phyloP scores from a whole-genome alignment of 1,140 invertebrate genomes.

The Dendrolimus kikuchii region DNA sequence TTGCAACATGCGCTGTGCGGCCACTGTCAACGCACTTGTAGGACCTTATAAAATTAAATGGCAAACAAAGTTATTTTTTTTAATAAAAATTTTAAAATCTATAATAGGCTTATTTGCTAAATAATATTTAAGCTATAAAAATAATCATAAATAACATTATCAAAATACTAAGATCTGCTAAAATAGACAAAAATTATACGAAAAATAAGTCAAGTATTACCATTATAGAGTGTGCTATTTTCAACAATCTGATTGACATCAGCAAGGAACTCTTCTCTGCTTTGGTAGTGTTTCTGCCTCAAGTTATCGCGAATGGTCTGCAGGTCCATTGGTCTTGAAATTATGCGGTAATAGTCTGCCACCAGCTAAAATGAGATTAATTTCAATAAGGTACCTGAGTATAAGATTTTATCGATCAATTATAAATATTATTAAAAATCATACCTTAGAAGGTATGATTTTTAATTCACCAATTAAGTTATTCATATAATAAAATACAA shows the following conservation, averaged over 20 bases:
- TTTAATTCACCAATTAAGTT: too few relatives aligned
- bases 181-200: background rate
- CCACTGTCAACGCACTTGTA: constrained; percentile 88
- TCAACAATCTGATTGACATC: constrained; percentile 98
- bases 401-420: too few relatives aligned
- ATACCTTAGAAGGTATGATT: too few relatives aligned
- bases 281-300: constrained; percentile 93
- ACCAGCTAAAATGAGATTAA: constrained; percentile 74
- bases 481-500: too few relatives aligned
- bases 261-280: constrained; percentile 92
- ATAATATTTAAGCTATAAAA: too few relatives aligned
- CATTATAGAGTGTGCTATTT: constrained; percentile 96
- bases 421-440: too few relatives aligned
- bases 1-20: constrained; percentile 90
- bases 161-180: too few relatives aligned
- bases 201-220: constrained; percentile 46
- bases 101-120: too few relatives aligned
- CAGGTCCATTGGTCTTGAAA: constrained; percentile 96
- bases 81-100: too few relatives aligned
- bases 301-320: constrained; percentile 96
- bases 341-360: constrained; percentile 94
- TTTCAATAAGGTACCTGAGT: background rate
- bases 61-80: too few relatives aligned
- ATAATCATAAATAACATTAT: too few relatives aligned
- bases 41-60: constrained; percentile 61